Base-by-base conservation (phyloP, 2,797 vertebrate genomes). In the Uromys caudimaculatus region DNA sequence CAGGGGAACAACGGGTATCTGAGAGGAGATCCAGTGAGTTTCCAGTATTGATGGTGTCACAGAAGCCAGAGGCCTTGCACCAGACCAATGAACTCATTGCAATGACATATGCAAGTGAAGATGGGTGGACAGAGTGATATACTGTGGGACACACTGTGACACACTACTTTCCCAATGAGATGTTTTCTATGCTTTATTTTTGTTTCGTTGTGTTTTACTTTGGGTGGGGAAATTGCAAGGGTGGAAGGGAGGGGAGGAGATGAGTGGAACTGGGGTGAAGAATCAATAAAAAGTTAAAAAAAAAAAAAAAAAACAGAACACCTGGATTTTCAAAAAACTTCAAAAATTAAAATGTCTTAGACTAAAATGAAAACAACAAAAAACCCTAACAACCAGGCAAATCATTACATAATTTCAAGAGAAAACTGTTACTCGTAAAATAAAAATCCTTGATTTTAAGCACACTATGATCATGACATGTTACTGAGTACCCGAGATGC, bases 291-390 rank as follows among this genome's bases (percentile, higher is more conserved):
- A 73, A 73, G 38, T 47, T 14, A 6, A 75, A 27, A 75, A 41
- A 71, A 29, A 27, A 73, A 6, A 24, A 1, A 16, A 24, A 58
- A 21, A 35, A 52, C 44, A 44, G 6, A 44, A 44, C 3, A 44
- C 67, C 96, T 89, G 96, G 97, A 97, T 96, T 69, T 29, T 47
- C 17, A 85, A 92, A 90, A 97, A 98, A 97, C 76, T 96, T 96
- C n/a, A 82, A 82, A 96, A 98, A 92, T 6, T 1, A 73, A 98
- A 97, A 89, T 58, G 50, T 50, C 44, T 86, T 41, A 76, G 54
- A 83, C 16, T n/a, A 69, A n/a, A 69, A 69, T 17, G 1, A 10
- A 41, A 71, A 73, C 38, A 75, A 44, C 21, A 13, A 71, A 38
- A 73, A 54, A 21, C 67, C 1, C 54, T 56, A 58, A 58, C n/a